A percentile compares a stretch with the other conserved stretches of the same genome.
These are phyloP conservation scores for Thryonomys swinderianus DNA, from an alignment of 2,113 vertebrate genomes.

Conservation along the genomic window DNA sequence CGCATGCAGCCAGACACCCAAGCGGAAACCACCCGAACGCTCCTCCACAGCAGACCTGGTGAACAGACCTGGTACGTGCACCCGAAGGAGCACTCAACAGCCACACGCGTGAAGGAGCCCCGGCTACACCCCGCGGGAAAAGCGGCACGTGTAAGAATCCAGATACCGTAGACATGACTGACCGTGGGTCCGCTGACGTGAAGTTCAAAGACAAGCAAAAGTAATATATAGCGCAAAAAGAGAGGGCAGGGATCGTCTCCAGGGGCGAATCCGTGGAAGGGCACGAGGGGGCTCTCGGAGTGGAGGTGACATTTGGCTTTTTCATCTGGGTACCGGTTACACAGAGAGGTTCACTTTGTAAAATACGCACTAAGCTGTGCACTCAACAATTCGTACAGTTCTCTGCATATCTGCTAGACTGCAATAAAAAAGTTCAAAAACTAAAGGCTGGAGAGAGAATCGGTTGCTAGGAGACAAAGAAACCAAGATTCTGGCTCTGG, in stretches of 20 bases:
- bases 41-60: background rate
- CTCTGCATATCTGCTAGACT: slow-evolving; percentile 25
- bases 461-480: slow-evolving; percentile 75
- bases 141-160: background rate
- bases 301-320: background rate
- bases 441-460: slow-evolving; percentile 6
- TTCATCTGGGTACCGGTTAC: background rate
- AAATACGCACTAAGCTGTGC: background rate
- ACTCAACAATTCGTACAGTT: background rate
- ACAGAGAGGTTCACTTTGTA: background rate
- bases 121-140: background rate
- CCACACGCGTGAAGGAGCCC: background rate
- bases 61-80: accelerated
- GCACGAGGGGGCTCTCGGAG: background rate
- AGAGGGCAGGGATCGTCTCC: background rate
- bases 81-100: background rate
- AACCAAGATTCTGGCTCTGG: slow-evolving; percentile 42
- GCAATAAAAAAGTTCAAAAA: slow-evolving; percentile 45
- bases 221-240: background rate
- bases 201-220: background rate
- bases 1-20: background rate
- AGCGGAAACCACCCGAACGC: background rate
- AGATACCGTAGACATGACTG: background rate
- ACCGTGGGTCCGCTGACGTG: background rate
- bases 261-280: background rate